A percentile compares a stretch with the other conserved stretches of the same genome.
Evolutionary conservation across 23 tunicate genomes (phyloP).

Genomic region (Styela plicata): DNA sequence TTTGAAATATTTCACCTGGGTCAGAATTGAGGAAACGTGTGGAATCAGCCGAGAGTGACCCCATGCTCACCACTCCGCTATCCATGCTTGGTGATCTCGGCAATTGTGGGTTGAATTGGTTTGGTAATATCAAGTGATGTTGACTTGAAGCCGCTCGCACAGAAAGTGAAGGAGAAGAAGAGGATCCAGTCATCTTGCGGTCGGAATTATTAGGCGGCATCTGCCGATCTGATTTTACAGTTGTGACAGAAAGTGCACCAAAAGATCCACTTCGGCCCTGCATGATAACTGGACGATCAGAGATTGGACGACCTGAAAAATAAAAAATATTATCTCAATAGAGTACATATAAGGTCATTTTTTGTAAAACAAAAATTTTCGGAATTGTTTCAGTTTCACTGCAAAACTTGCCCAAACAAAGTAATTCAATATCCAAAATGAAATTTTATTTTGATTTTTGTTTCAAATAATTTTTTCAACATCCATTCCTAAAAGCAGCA

Average conservation of each 20-base stretch:
- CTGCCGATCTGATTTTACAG: not conserved
- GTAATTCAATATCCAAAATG: no score
- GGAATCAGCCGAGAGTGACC: constrained; percentile 71
- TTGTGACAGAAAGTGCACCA: constrained; percentile 29
- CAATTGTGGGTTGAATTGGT: constrained; percentile 54
- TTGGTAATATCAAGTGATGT: constrained; percentile 58
- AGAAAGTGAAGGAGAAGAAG: constrained; percentile 25
- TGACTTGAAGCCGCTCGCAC: not conserved
- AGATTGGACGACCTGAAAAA: not conserved
- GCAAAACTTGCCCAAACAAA: no score
- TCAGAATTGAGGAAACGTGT: constrained; percentile 26
- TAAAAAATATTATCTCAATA: no score
- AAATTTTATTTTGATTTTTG: no score
- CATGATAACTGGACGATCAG: constrained; percentile 61
- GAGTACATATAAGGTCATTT: no score
- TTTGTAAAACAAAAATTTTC: no score
- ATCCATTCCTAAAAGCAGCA: no score
- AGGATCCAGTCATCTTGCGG: not conserved
- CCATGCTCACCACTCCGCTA: constrained; percentile 63
- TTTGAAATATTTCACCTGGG: constrained; percentile 1
- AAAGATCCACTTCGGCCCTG: constrained; percentile 56
- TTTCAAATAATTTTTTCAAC: no score
- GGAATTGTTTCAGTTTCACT: no score
- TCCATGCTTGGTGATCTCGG: constrained; percentile 77
- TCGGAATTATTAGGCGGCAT: not conserved